These are phyloP conservation scores for Chloroclysta siterata DNA, from an alignment of 2,888 invertebrate species.

Conservation along the genomic window DNA sequence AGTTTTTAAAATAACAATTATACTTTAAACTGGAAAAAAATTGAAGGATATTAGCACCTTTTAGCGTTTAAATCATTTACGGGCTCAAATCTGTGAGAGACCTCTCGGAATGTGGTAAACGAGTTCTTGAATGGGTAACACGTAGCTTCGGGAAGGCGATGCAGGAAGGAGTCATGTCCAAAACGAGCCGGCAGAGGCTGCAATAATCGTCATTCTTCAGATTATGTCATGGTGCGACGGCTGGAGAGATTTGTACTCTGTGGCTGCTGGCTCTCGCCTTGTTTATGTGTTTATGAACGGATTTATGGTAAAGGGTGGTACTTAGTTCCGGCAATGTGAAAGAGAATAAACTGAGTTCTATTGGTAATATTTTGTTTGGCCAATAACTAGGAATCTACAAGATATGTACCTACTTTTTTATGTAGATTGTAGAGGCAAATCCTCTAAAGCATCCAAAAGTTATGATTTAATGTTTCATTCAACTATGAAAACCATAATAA, in stretches of 20 bases:
- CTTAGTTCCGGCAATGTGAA: conserved; percentile 5
- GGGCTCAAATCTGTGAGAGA: conserved; percentile 27
- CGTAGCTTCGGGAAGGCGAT: conserved; percentile 36
- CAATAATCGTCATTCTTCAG: conserved; percentile 41
- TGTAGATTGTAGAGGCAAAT: background rate
- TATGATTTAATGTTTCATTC: conserved; percentile 41
- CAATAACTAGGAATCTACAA: background rate
- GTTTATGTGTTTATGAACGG: conserved; percentile 23
- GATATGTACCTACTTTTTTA: no score
- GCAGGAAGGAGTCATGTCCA: conserved; percentile 35
- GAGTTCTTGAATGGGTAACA: conserved; percentile 41
- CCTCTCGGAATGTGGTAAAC: conserved; percentile 39
- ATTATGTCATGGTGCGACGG: conserved; percentile 35
- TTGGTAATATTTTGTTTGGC: background rate
- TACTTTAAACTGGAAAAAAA: background rate
- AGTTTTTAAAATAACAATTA: background rate
- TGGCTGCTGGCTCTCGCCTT: conserved; percentile 9
- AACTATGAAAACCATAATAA: conserved; percentile 52
- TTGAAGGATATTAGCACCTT: background rate
- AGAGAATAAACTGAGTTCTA: background rate
- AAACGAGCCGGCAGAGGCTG: conserved; percentile 28
- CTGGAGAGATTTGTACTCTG: conserved; percentile 28
- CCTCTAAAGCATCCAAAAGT: conserved; percentile 23
- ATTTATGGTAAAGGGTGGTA: conserved; percentile 13
- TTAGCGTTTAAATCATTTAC: conserved; percentile 11